Evolutionary conservation across 2,113 vertebrate genomes (phyloP).

Genomic region (Tiliqua scincoides): DNA sequence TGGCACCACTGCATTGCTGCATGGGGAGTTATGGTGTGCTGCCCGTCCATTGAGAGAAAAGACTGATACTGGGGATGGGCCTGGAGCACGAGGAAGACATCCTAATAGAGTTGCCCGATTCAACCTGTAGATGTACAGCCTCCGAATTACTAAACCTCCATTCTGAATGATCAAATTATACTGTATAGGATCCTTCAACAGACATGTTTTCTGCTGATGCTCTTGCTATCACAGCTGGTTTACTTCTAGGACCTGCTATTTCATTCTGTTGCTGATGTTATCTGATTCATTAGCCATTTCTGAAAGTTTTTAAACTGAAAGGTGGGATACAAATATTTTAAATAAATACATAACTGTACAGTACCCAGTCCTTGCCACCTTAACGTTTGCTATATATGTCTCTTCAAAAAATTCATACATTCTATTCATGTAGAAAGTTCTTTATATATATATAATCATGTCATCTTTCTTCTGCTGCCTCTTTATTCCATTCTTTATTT

Average conservation of each 20-base stretch:
- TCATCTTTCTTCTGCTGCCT: conserved; percentile 6
- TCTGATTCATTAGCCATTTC: background rate
- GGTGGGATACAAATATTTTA: background rate
- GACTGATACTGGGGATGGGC: background rate
- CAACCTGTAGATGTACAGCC: background rate
- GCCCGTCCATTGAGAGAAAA: background rate
- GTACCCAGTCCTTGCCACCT: background rate
- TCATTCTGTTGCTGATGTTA: background rate
- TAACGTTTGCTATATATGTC: background rate
- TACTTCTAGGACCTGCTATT: background rate
- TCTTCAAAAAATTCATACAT: conserved; percentile 5
- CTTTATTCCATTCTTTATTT: background rate
- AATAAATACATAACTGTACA: background rate
- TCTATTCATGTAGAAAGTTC: background rate
- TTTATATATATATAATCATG: background rate
- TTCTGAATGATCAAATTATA: too few relatives aligned
- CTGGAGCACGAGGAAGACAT: background rate
- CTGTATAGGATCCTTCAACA: background rate
- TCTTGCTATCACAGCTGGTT: background rate
- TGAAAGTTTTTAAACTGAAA: background rate
- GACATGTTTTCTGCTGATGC: background rate
- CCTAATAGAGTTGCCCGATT: background rate
- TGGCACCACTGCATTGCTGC: too few relatives aligned
- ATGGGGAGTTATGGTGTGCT: too few relatives aligned
- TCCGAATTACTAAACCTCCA: background rate